Base-by-base conservation (phyloP, 2,888 invertebrate species). In the Dasypogon diadema region DNA sequence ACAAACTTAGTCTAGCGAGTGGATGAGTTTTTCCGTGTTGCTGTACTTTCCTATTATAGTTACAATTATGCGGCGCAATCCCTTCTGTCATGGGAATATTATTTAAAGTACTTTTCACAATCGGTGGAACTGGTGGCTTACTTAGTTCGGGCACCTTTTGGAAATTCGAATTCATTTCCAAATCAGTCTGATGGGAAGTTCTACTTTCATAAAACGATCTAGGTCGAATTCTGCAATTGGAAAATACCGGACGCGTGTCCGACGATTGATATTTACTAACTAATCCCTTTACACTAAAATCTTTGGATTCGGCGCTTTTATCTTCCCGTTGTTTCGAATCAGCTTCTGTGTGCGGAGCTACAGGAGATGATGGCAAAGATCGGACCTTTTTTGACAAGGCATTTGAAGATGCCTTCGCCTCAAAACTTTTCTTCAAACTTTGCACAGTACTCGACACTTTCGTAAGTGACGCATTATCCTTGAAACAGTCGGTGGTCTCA, bases 11-110 rank as follows among this genome's bases (percentile, higher is more conserved):
- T 90, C 93, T 92, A 82, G 95, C 92, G 83, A 97, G 89, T 80
- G 97, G 96, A 89, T 97, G 96, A 83, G 93, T 95, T 87, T 94
- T 95, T 81, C 96, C 96, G 85, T 95, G 96, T 86, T 96, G 96
- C 87, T 94, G 93, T 87, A 93, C 91, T 86, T 93, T 93, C 81
- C 90, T 91, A 37, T 48, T 65, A 83, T 91, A 84, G 78, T 77
- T 81, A 79, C 55, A 78, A 79, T 77, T 81, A 74, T 78, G 80
- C 70, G 80, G 77, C 78, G 80, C 77, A 77, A 81, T 80, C 77
- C 81, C 81, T 56, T 82, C 82, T 77, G 80, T 81, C 78, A 81
- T 79, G 79, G 80, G 77, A 14, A 76, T 54, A 76, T 76, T 77
- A 74, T 70, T 78, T 22, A 70, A 48, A 42, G 75, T 78, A 46